Conservation (phyloP, 2,888 invertebrate genomes). For the Sinhomidia bicolor region DNA sequence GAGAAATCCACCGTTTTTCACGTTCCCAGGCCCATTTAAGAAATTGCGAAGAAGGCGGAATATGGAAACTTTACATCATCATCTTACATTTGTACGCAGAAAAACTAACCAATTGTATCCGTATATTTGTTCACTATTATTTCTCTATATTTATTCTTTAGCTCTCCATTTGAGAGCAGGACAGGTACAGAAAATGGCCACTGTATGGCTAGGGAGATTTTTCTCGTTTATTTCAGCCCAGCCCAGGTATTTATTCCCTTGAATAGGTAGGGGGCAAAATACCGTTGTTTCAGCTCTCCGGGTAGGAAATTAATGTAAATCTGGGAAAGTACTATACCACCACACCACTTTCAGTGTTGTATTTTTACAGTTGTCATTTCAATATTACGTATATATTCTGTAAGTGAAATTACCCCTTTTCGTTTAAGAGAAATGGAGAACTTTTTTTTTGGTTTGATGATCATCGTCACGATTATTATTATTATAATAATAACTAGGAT, state of each 20-base stretch:
- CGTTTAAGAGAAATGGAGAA: background rate
- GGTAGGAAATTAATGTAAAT: background rate
- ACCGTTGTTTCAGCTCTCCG: background rate
- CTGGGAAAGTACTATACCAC: background rate
- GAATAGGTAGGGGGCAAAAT: background rate
- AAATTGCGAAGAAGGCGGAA: slow-evolving; percentile 46
- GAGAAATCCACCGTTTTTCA: slow-evolving; percentile 26
- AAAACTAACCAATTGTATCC: background rate
- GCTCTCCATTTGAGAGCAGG: no score
- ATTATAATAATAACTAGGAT: slow-evolving; percentile 13
- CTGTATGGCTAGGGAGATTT: background rate
- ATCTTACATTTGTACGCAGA: background rate
- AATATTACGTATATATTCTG: background rate
- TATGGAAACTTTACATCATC: background rate
- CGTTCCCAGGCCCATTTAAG: slow-evolving; percentile 61
- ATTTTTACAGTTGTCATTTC: background rate
- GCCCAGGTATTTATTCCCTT: slow-evolving; percentile 1
- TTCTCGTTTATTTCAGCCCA: background rate
- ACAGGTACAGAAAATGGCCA: background rate
- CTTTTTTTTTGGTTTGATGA: background rate
- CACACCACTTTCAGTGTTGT: no score
- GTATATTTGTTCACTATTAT: background rate
- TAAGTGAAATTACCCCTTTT: background rate
- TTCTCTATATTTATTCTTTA: no score
- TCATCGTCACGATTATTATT: background rate